Conservation (phyloP, 2,797 vertebrate genomes). For the Hippoglossus hippoglossus region DNA sequence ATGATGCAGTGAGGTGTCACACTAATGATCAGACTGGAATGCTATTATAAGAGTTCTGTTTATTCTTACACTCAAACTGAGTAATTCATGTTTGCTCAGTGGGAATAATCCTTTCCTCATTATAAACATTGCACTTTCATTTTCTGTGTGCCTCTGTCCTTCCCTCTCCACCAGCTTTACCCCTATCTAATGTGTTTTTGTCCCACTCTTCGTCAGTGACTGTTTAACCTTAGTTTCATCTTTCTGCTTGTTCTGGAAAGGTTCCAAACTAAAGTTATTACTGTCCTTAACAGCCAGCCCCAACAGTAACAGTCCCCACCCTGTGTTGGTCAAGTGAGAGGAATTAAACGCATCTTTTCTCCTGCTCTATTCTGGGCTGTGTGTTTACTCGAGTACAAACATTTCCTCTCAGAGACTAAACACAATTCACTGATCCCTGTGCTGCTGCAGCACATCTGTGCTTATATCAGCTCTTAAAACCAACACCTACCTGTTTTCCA, state of each 20-base stretch:
- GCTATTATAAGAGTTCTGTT: conserved; percentile 28
- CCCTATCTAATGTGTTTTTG: conserved; percentile 10
- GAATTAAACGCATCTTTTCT: conserved; percentile 38
- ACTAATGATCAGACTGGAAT: conserved; percentile 16
- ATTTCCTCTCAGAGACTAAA: conserved; percentile 28
- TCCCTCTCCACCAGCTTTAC: conserved; percentile 16
- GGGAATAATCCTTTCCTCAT: conserved; percentile 40
- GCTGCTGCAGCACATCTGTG: conserved; percentile 19
- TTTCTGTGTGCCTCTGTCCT: neutral
- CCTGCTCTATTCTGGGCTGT: conserved; percentile 45
- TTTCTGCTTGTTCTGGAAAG: conserved; percentile 27
- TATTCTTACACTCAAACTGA: conserved; percentile 24
- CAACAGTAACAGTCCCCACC: conserved; percentile 1
- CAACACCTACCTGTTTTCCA: conserved; percentile 38
- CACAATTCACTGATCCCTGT: conserved; percentile 3
- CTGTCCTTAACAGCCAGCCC: neutral
- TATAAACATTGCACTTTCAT: conserved; percentile 26
- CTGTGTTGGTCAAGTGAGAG: conserved; percentile 18
- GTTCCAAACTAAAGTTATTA: conserved; percentile 32
- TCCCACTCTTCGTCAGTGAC: neutral
- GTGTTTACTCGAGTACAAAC: conserved; percentile 42
- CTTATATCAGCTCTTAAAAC: conserved; percentile 34
- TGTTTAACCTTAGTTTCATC: conserved; percentile 4
- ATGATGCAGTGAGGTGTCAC: conserved; percentile 51
- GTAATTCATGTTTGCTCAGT: conserved; percentile 33